Conservation (phyloP, 1,140 invertebrate species). For the Asbolus verrucosus region DNA sequence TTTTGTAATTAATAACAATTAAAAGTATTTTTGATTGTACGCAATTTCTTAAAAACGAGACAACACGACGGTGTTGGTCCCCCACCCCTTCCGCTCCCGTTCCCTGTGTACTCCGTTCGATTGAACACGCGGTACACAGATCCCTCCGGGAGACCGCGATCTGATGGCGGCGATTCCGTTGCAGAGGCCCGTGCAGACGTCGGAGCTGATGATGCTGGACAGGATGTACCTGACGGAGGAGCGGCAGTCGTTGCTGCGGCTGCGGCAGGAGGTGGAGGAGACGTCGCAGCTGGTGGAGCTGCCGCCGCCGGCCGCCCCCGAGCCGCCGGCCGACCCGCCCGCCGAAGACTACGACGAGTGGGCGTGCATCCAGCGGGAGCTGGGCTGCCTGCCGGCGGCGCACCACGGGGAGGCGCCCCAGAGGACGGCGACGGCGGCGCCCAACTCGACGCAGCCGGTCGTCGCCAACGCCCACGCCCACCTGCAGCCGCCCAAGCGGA, state of each 20-base stretch:
- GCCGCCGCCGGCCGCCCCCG: conserved; percentile 29
- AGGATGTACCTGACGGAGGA: conserved; percentile 78
- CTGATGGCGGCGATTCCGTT: too few species aligned
- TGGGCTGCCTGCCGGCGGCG: conserved; percentile 67
- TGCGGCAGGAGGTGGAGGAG: conserved; percentile 66
- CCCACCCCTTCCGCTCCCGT: too few species aligned
- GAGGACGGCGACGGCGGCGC: conserved; percentile 1
- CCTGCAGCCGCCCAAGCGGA: conserved; percentile 51
- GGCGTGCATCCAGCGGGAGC: conserved; percentile 77
- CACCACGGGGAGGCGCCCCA: conserved; percentile 24
- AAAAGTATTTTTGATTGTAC: too few species aligned
- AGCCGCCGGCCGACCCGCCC: neutral
- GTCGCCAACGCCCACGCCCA: conserved; percentile 11
- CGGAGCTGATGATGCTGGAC: conserved; percentile 80
- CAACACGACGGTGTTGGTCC: too few species aligned
- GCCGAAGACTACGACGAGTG: conserved; percentile 74
- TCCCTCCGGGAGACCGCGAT: too few species aligned
- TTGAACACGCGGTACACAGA: too few species aligned
- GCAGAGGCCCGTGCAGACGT: conserved; percentile 75
- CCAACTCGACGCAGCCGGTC: neutral
- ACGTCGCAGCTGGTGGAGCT: conserved; percentile 51
- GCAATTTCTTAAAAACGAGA: too few species aligned
- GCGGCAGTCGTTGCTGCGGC: conserved; percentile 70
- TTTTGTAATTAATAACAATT: too few species aligned
- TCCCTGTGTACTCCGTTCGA: too few species aligned